Percentiles rank a stretch among this genome's conserved stretches.
These are phyloP conservation scores for Lathamus discolor DNA, from an alignment of 2,113 vertebrate species.

Conservation along the genomic window DNA sequence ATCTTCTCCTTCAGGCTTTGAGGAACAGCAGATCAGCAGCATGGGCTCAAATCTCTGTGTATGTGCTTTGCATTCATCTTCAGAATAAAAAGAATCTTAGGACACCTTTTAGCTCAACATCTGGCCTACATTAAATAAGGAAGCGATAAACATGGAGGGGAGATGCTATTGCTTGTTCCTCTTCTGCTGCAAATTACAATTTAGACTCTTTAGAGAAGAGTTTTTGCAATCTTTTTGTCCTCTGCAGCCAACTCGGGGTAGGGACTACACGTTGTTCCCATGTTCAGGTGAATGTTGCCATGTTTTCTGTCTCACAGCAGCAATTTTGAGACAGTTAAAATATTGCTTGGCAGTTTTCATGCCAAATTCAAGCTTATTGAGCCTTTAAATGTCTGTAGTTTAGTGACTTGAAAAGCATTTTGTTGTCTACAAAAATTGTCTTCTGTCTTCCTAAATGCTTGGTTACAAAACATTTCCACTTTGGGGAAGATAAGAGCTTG, in stretches of 20 bases:
- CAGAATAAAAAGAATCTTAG: neutral
- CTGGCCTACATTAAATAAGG: neutral
- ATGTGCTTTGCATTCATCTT: neutral
- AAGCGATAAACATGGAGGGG: neutral
- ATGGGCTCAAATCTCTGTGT: rapidly evolving
- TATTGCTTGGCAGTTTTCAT: constrained; percentile 1
- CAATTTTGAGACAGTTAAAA: neutral
- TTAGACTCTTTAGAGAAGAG: neutral
- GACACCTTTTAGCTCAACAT: neutral
- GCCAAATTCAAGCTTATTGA: neutral
- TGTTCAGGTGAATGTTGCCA: neutral
- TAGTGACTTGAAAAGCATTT: neutral
- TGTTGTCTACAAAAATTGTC: neutral
- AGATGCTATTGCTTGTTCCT: neutral
- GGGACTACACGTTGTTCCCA: neutral
- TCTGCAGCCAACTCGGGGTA: neutral
- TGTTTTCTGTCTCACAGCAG: neutral
- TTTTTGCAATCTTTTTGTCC: neutral
- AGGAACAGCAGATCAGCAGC: neutral
- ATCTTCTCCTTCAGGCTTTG: neutral
- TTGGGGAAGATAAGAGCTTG: neutral
- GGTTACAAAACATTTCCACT: constrained; percentile 30
- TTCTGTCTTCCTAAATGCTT: neutral
- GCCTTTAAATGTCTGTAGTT: neutral
- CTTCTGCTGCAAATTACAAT: neutral